A percentile compares a stretch with the other conserved stretches of the same genome.
phyloP scores from a whole-genome alignment of 1,140 invertebrate species.

The Microplitis mediator region DNA sequence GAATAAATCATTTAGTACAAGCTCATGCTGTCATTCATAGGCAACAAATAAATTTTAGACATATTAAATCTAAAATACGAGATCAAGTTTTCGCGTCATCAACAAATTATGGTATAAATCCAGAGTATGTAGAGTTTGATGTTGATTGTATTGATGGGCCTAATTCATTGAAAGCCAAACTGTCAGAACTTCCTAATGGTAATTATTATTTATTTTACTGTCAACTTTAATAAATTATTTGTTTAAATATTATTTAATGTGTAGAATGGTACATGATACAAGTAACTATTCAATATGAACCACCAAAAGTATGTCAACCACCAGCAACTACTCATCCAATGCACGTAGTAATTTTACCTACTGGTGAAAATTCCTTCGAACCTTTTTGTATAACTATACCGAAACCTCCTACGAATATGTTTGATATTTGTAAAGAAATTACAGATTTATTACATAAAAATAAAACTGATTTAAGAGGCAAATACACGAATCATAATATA shows the following conservation, averaged over 20 bases:
- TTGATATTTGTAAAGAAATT: slow-evolving; percentile 53
- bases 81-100: slow-evolving; percentile 1
- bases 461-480: slow-evolving; percentile 44
- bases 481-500: slow-evolving; percentile 54
- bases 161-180: slow-evolving; percentile 38
- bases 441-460: slow-evolving; percentile 46
- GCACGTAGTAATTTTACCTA: slow-evolving; percentile 63
- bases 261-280: slow-evolving; percentile 70
- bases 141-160: slow-evolving; percentile 41
- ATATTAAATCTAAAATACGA: not conserved
- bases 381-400: slow-evolving; percentile 59
- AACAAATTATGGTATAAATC: not conserved
- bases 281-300: slow-evolving; percentile 63
- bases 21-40: not conserved
- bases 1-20: not conserved
- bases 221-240: not conserved
- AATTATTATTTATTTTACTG: slow-evolving; percentile 18
- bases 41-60: not conserved
- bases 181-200: slow-evolving; percentile 50
- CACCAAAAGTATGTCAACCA: slow-evolving; percentile 54
- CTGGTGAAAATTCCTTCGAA: slow-evolving; percentile 53
- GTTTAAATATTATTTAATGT: slow-evolving; percentile 34
- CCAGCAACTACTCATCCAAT: slow-evolving; percentile 57
- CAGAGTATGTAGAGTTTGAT: slow-evolving; percentile 38
- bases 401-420: slow-evolving; percentile 53